phyloP scores from a whole-genome alignment of 2,113 vertebrate genomes.

The Colossoma macropomum region DNA sequence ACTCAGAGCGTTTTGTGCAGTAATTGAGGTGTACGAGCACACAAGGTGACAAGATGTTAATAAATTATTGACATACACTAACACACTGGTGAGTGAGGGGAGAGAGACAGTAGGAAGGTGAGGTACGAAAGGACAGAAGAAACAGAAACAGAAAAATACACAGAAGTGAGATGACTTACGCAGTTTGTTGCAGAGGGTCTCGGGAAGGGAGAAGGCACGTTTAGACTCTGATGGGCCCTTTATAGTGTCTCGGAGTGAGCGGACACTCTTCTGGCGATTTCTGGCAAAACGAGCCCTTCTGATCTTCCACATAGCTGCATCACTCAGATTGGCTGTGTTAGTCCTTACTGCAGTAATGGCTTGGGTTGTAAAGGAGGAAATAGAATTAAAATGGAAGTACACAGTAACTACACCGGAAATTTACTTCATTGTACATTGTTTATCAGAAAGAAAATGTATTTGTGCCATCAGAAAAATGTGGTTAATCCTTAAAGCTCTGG shows the following conservation, averaged over 20 bases:
- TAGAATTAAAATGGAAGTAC: background rate
- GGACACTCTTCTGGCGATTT: constrained; percentile 97
- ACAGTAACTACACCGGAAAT: background rate
- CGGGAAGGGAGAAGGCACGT: constrained; percentile 93
- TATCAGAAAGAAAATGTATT: too few species aligned
- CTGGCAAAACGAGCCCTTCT: constrained; percentile 95
- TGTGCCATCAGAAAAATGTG: too few species aligned
- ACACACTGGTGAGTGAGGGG: constrained; percentile 26
- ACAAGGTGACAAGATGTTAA: constrained; percentile 1
- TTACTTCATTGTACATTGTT: background rate
- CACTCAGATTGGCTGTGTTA: constrained; percentile 96
- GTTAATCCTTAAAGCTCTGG: too few species aligned
- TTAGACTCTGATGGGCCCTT: constrained; percentile 89
- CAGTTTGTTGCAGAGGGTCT: constrained; percentile 91
- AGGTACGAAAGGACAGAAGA: constrained; percentile 54
- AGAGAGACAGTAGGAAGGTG: constrained; percentile 49
- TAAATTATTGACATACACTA: constrained; percentile 19
- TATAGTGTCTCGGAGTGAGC: constrained; percentile 94
- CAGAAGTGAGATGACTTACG: constrained; percentile 82
- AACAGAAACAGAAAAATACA: constrained; percentile 18
- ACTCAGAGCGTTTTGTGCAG: constrained; percentile 15
- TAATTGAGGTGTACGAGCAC: background rate
- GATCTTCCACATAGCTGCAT: constrained; percentile 98
- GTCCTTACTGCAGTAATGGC: constrained; percentile 97
- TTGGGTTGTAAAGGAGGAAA: constrained; percentile 61